These are phyloP conservation scores for Microdon myrmicae DNA, from an alignment of 2,888 invertebrate genomes.

Conservation along the genomic window DNA sequence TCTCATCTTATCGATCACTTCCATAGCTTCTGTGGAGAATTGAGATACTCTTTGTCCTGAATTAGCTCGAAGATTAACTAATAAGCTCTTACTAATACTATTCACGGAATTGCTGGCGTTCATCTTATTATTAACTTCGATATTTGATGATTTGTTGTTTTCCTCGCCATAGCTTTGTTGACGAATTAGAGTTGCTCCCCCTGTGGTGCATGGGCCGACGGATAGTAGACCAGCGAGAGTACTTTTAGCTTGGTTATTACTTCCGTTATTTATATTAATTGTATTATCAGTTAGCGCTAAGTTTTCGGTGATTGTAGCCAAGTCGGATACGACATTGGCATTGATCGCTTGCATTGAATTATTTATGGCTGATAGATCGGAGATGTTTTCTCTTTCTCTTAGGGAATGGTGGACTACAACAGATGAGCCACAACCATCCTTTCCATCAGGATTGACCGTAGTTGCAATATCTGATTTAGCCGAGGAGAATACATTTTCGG, in stretches of 20 bases:
- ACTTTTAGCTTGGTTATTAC: slow-evolving; percentile 66
- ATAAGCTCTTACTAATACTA: slow-evolving; percentile 62
- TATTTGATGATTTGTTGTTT: slow-evolving; percentile 67
- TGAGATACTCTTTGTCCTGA: slow-evolving; percentile 60
- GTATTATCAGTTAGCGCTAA: slow-evolving; percentile 76
- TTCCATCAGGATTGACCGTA: slow-evolving; percentile 60
- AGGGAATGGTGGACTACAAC: slow-evolving; percentile 70
- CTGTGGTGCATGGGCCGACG: slow-evolving; percentile 65
- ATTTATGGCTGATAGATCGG: slow-evolving; percentile 77
- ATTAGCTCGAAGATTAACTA: slow-evolving; percentile 61
- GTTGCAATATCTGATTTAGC: slow-evolving; percentile 78
- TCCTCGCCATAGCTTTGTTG: slow-evolving; percentile 68
- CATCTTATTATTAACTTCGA: slow-evolving; percentile 67
- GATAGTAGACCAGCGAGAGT: slow-evolving; percentile 59
- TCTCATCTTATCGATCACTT: slow-evolving; percentile 75
- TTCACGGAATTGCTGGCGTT: slow-evolving; percentile 65
- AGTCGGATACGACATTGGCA: slow-evolving; percentile 71
- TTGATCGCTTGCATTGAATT: slow-evolving; percentile 75
- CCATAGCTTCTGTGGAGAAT: slow-evolving; percentile 70
- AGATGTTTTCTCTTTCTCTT: slow-evolving; percentile 70
- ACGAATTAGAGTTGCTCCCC: slow-evolving; percentile 54
- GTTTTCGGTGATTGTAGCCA: slow-evolving; percentile 88
- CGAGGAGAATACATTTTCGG: slow-evolving; percentile 82
- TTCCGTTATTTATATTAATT: slow-evolving; percentile 72
- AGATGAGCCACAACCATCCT: slow-evolving; percentile 34